These are phyloP conservation scores for Drosophila monieri DNA, from an alignment of 2,888 invertebrate genomes.

Conservation along the genomic window DNA sequence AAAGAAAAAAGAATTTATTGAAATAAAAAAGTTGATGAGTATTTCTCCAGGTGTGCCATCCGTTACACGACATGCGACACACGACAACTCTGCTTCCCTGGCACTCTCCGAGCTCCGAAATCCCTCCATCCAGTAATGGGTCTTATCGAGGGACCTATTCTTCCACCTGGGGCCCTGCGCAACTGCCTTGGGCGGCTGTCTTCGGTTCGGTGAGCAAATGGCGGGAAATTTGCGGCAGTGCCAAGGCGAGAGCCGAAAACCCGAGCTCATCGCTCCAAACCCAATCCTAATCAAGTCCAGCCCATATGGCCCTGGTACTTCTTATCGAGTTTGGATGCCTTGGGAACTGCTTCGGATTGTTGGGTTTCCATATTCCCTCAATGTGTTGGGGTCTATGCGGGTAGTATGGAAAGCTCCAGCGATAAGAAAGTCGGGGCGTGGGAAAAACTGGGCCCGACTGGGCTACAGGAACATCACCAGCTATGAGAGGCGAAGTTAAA, in stretches of 20 bases:
- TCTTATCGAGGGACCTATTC: constrained; percentile 40
- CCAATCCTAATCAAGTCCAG: constrained; percentile 7
- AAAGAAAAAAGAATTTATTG: neutral
- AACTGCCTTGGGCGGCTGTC: constrained; percentile 65
- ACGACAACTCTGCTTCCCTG: neutral
- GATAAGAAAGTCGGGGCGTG: constrained; percentile 48
- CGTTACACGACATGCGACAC: constrained; percentile 1
- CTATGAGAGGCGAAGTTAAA: no score
- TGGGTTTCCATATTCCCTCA: neutral
- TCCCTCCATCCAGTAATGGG: constrained; percentile 8
- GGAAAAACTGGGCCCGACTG: constrained; percentile 9
- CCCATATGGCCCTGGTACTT: constrained; percentile 23
- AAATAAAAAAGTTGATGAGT: neutral
- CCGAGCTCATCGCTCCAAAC: no score
- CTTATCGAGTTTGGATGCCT: constrained; percentile 21
- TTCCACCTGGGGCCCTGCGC: constrained; percentile 35
- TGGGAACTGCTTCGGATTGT: constrained; percentile 23
- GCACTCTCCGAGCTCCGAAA: no score
- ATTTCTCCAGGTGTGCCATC: neutral
- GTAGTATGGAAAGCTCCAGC: constrained; percentile 53
- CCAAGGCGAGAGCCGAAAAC: constrained; percentile 3
- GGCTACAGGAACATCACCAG: no score
- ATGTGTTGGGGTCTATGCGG: constrained; percentile 50
- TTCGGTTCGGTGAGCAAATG: constrained; percentile 75
- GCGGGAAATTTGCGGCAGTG: constrained; percentile 59